Conservation (phyloP, 1,140 invertebrate genomes). For the Listronotus oregonensis region DNA sequence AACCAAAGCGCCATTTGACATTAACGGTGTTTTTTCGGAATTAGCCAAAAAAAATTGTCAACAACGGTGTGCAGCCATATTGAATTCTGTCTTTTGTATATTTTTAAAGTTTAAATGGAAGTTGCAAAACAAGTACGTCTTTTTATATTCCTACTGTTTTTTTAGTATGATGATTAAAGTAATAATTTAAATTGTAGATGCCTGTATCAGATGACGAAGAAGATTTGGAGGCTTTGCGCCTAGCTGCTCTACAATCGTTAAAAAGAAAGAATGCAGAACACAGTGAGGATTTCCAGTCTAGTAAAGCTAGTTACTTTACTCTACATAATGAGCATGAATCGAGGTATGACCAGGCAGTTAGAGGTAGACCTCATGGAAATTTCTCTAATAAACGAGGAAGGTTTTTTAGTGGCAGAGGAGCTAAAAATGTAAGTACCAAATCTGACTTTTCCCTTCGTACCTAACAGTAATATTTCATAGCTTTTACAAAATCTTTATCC, state of each 20-base stretch:
- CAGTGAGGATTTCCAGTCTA: background rate
- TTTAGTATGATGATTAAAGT: too few species aligned
- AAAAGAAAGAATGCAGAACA: conserved; percentile 37
- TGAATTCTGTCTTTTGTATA: too few species aligned
- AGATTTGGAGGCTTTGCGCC: conserved; percentile 52
- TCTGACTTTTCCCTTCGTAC: conserved; percentile 16
- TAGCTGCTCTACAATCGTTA: conserved; percentile 51
- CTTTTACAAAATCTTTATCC: too few species aligned
- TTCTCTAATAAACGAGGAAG: conserved; percentile 33
- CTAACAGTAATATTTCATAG: background rate
- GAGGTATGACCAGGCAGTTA: background rate
- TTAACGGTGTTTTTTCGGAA: too few species aligned
- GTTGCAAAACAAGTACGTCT: too few species aligned
- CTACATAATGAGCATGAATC: conserved; percentile 1
- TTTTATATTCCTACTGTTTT: too few species aligned
- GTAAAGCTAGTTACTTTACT: background rate
- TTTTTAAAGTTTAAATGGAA: too few species aligned
- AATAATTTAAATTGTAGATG: conserved; percentile 17
- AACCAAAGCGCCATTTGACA: too few species aligned
- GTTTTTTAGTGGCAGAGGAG: conserved; percentile 38
- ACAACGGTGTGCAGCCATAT: too few species aligned
- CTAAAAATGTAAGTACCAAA: conserved; percentile 47
- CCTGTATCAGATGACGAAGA: conserved; percentile 52
- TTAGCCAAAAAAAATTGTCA: too few species aligned
- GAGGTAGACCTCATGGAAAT: background rate